A percentile compares a stretch with the other conserved stretches of the same genome.
Conservation (phyloP, 2,888 invertebrate genomes). For the Atherix ibis region DNA sequence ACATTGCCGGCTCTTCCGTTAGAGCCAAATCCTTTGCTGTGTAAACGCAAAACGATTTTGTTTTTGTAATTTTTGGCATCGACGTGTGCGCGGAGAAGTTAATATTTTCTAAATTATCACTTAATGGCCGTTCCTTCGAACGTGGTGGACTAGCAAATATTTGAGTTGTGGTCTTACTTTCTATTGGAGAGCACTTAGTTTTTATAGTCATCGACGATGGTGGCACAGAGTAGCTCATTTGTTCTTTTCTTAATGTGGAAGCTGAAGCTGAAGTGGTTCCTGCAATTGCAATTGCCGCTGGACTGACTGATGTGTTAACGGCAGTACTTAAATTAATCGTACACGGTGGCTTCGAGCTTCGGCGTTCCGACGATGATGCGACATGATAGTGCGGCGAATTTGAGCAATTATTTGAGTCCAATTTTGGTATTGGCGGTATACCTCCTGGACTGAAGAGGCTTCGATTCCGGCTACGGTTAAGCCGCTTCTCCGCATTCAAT, state of each 20-base stretch:
- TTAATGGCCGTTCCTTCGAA: slow-evolving; percentile 26
- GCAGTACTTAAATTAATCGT: background rate
- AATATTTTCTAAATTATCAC: slow-evolving; percentile 23
- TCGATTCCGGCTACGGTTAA: slow-evolving; percentile 42
- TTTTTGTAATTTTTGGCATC: slow-evolving; percentile 26
- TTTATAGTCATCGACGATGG: slow-evolving; percentile 9
- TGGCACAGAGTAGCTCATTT: too few relatives aligned
- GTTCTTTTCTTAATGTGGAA: too few relatives aligned
- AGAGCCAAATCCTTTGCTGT: slow-evolving; percentile 5
- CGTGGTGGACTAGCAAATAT: slow-evolving; percentile 11
- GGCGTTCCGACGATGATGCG: slow-evolving; percentile 9
- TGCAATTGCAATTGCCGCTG: too few relatives aligned
- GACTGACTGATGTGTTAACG: background rate
- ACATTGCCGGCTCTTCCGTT: slow-evolving; percentile 1
- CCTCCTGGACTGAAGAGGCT: slow-evolving; percentile 24
- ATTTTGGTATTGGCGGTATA: slow-evolving; percentile 26
- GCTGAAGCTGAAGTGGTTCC: too few relatives aligned
- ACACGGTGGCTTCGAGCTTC: slow-evolving; percentile 6
- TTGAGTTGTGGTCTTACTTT: slow-evolving; percentile 19
- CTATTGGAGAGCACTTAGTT: slow-evolving; percentile 10
- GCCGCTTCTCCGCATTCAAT: slow-evolving; percentile 41
- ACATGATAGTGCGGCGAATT: slow-evolving; percentile 27
- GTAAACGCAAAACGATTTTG: slow-evolving; percentile 24
- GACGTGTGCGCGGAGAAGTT: background rate
- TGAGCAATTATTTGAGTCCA: slow-evolving; percentile 24